These are phyloP conservation scores for Drosophila ficusphila DNA, from an alignment of 1,140 invertebrate species.

Conservation along the genomic window DNA sequence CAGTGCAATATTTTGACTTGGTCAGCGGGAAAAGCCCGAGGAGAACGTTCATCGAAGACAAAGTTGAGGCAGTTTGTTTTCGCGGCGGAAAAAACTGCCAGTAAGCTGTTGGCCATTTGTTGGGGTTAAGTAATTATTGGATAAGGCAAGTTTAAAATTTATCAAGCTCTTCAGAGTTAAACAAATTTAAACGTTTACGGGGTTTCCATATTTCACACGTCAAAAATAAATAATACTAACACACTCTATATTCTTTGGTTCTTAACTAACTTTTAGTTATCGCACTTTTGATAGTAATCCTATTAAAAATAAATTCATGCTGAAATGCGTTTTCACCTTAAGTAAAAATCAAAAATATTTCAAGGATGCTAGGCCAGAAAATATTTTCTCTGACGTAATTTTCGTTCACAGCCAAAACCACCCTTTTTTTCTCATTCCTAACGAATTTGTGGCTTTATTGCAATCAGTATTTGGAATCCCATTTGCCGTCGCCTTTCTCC, in stretches of 20 bases:
- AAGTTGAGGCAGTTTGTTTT: slow-evolving; percentile 30
- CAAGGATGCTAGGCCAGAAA: neutral
- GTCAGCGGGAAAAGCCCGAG: slow-evolving; percentile 51
- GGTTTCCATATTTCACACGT: too few relatives aligned
- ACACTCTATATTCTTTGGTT: too few relatives aligned
- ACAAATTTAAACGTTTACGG: too few relatives aligned
- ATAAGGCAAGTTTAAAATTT: neutral
- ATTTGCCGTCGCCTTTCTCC: slow-evolving; percentile 6
- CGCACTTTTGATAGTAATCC: too few relatives aligned
- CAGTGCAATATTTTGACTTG: slow-evolving; percentile 76
- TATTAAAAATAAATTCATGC: too few relatives aligned
- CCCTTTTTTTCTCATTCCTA: neutral
- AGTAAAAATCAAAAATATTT: too few relatives aligned
- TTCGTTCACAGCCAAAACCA: neutral
- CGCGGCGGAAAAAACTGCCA: neutral
- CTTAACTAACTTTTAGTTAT: too few relatives aligned
- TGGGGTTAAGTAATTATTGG: slow-evolving; percentile 41
- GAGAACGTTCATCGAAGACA: slow-evolving; percentile 10
- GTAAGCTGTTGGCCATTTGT: slow-evolving; percentile 37
- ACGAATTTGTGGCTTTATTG: neutral
- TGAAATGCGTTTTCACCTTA: too few relatives aligned
- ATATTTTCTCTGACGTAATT: neutral
- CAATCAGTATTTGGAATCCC: slow-evolving; percentile 34
- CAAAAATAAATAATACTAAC: too few relatives aligned
- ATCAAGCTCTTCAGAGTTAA: neutral